A percentile compares a stretch with the other conserved stretches of the same genome.
Evolutionary conservation across 1,140 invertebrate species (phyloP).

Genomic region (Heliconius congener): DNA sequence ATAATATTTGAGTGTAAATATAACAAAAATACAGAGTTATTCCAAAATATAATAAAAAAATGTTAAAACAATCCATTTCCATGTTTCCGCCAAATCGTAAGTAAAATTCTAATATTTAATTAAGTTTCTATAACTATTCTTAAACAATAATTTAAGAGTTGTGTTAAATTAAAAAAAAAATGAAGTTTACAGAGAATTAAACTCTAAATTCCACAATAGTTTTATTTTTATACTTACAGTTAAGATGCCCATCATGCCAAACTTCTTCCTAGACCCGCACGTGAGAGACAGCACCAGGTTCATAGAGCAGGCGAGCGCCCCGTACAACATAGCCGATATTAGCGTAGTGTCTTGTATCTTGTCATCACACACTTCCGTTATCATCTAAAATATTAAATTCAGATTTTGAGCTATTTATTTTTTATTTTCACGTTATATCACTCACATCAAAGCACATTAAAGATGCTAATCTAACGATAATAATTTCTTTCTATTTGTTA

Average conservation of each 20-base stretch:
- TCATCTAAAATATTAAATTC: constrained; percentile 44
- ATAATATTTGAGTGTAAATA: background rate
- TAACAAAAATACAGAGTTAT: background rate
- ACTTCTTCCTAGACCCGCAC: constrained; percentile 58
- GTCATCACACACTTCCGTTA: constrained; percentile 64
- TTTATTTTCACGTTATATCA: too few relatives aligned
- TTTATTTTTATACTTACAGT: constrained; percentile 24
- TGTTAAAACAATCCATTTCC: too few relatives aligned
- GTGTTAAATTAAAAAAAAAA: too few relatives aligned
- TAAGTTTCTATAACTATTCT: too few relatives aligned
- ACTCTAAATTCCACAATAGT: background rate
- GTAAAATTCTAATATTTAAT: too few relatives aligned
- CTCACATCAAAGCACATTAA: too few relatives aligned
- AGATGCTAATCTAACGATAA: too few relatives aligned
- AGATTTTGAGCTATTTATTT: background rate
- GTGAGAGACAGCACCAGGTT: constrained; percentile 70
- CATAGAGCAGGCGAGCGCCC: constrained; percentile 60
- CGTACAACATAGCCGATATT: constrained; percentile 70
- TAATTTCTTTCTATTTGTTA: too few relatives aligned
- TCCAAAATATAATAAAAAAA: background rate
- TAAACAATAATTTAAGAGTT: too few relatives aligned
- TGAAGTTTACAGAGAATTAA: too few relatives aligned
- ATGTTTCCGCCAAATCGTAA: too few relatives aligned
- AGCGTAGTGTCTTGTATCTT: constrained; percentile 71
- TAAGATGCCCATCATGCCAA: constrained; percentile 68